Evolutionary conservation across 2,888 invertebrate species (phyloP).

Genomic region (Nasonovia ribisnigri): DNA sequence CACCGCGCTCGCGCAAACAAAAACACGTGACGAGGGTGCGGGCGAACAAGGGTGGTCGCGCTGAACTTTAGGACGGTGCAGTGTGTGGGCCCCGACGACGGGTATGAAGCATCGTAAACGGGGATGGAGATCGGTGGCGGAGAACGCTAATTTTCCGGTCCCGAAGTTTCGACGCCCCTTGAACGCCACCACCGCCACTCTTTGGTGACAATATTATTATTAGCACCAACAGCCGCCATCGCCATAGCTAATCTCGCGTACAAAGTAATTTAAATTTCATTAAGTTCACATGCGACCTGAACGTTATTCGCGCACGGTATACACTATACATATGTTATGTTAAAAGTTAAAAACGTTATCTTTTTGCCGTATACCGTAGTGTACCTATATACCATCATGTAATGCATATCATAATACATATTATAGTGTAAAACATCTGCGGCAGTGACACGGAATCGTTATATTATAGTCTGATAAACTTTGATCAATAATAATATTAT

Average conservation of each 20-base stretch:
- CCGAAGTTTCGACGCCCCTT: slow-evolving; percentile 19
- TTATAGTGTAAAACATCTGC: neutral
- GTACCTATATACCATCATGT: too few species aligned
- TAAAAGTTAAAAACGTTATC: neutral
- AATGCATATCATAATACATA: too few species aligned
- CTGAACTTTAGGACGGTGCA: slow-evolving; percentile 16
- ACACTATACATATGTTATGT: neutral
- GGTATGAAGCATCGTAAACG: neutral
- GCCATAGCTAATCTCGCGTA: neutral
- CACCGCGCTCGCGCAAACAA: neutral
- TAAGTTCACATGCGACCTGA: neutral
- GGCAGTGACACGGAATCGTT: neutral
- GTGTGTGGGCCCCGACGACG: neutral
- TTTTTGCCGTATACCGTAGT: neutral
- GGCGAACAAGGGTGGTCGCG: neutral
- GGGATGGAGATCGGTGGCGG: neutral
- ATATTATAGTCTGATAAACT: neutral
- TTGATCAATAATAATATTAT: neutral
- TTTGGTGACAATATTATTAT: slow-evolving; percentile 33
- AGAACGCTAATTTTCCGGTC: slow-evolving; percentile 51
- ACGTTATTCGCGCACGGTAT: neutral
- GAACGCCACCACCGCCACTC: neutral
- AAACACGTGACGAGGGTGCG: neutral
- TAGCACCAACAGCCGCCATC: neutral
- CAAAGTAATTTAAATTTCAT: slow-evolving; percentile 51